Conservation (phyloP, 2,113 vertebrate genomes). For the Perca fluviatilis region DNA sequence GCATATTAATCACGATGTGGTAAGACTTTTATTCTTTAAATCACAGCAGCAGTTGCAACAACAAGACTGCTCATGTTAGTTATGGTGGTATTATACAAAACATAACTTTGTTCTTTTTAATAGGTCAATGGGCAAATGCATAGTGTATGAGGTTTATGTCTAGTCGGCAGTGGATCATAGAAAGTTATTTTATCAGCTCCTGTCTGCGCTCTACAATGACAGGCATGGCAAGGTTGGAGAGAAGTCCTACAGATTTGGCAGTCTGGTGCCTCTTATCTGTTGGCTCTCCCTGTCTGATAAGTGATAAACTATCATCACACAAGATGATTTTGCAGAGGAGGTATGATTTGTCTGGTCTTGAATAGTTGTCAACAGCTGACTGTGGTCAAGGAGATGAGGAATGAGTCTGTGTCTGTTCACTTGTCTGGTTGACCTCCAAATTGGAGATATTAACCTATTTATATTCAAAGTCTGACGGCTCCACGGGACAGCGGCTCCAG, state of each 20-base stretch:
- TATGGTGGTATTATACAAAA: neutral
- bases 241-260: slow-evolving; percentile 44
- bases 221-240: slow-evolving; percentile 33
- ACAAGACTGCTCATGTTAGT: neutral
- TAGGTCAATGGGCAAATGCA: slow-evolving; percentile 13
- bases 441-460: slow-evolving; percentile 71
- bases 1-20: neutral
- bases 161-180: slow-evolving; percentile 3
- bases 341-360: slow-evolving; percentile 63
- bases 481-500: slow-evolving; percentile 37
- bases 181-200: slow-evolving; percentile 42
- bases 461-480: slow-evolving; percentile 55
- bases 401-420: slow-evolving; percentile 48
- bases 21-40: slow-evolving; percentile 3
- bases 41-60: neutral
- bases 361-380: slow-evolving; percentile 53
- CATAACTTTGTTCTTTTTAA: neutral
- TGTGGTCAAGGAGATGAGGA: slow-evolving; percentile 50
- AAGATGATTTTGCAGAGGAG: slow-evolving; percentile 45
- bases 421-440: slow-evolving; percentile 68
- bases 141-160: slow-evolving; percentile 14
- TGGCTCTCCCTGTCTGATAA: slow-evolving; percentile 49
- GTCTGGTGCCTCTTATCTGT: slow-evolving; percentile 59
- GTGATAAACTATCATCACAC: slow-evolving; percentile 63
- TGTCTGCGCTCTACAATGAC: slow-evolving; percentile 46